These are phyloP conservation scores for Simalia tracyae DNA, from an alignment of 2,797 vertebrate genomes.

Conservation along the genomic window DNA sequence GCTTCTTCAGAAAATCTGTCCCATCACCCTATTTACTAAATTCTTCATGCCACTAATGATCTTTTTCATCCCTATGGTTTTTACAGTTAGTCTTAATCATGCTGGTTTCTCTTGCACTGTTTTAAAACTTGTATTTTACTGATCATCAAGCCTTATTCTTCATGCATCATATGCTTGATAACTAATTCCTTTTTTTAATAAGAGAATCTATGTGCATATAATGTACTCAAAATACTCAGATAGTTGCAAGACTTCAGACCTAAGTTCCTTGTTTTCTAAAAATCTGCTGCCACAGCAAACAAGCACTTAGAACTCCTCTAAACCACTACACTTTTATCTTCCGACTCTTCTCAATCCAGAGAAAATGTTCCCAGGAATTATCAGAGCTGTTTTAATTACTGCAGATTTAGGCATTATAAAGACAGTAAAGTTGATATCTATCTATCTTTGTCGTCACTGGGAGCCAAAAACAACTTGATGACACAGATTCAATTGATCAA, in stretches of 20 bases:
- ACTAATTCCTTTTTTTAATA: slow-evolving; percentile 23
- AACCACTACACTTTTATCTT: neutral
- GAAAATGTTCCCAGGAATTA: neutral
- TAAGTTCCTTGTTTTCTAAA: neutral
- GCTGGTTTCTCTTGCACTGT: neutral
- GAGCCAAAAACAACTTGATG: neutral
- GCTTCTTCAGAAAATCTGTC: slow-evolving; percentile 37
- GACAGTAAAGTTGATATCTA: neutral
- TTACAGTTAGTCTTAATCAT: slow-evolving; percentile 21
- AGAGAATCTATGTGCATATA: slow-evolving; percentile 19
- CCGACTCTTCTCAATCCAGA: neutral
- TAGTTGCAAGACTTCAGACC: neutral
- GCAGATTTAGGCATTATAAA: neutral
- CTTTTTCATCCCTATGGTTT: neutral
- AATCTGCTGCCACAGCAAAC: neutral
- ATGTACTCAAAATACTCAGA: neutral
- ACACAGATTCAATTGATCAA: neutral
- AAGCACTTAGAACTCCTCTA: neutral
- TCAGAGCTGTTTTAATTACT: neutral
- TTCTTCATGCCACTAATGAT: slow-evolving; percentile 27
- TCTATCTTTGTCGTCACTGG: neutral
- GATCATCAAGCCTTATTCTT: neutral
- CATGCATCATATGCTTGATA: neutral
- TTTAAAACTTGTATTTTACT: slow-evolving; percentile 24
- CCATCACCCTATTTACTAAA: slow-evolving; percentile 26